These are phyloP conservation scores for Aricia agestis DNA, from an alignment of 1,140 invertebrate genomes.

Conservation along the genomic window DNA sequence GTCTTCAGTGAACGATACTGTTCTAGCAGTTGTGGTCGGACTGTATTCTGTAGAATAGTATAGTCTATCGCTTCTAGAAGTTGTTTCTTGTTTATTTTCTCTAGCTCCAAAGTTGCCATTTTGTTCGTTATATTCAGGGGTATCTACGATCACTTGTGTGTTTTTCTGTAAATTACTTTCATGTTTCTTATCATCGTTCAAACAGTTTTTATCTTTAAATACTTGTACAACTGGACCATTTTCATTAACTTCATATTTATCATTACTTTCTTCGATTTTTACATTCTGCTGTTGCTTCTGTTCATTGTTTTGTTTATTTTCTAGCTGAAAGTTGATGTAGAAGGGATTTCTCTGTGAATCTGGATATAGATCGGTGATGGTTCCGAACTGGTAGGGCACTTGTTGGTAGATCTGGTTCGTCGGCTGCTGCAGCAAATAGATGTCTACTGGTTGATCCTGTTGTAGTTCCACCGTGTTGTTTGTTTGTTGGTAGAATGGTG, in stretches of 20 bases:
- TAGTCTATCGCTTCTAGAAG: constrained; percentile 45
- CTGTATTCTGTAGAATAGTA: constrained; percentile 45
- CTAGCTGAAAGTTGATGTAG: constrained; percentile 24
- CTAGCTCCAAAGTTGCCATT: constrained; percentile 49
- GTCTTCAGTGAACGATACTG: constrained; percentile 33
- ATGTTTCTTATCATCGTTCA: constrained; percentile 35
- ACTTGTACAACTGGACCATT: constrained; percentile 47
- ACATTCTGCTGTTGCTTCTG: constrained; percentile 15
- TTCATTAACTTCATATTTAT: constrained; percentile 21
- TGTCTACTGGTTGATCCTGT: constrained; percentile 39
- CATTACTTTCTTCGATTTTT: constrained; percentile 11
- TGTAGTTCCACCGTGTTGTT: constrained; percentile 18
- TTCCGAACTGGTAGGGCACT: constrained; percentile 17
- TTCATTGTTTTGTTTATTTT: constrained; percentile 22
- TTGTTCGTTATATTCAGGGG: constrained; percentile 36
- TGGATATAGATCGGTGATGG: background rate
- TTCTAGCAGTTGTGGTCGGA: constrained; percentile 30
- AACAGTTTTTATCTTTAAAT: constrained; percentile 59
- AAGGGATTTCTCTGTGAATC: background rate
- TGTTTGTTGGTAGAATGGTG: constrained; percentile 25
- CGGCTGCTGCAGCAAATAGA: constrained; percentile 28
- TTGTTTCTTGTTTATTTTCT: constrained; percentile 39
- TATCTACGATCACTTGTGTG: constrained; percentile 32
- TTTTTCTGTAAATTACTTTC: constrained; percentile 35
- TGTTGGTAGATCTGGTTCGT: constrained; percentile 25